Conservation (phyloP, 2,113 vertebrate genomes). For the Herpetotheres cachinnans region DNA sequence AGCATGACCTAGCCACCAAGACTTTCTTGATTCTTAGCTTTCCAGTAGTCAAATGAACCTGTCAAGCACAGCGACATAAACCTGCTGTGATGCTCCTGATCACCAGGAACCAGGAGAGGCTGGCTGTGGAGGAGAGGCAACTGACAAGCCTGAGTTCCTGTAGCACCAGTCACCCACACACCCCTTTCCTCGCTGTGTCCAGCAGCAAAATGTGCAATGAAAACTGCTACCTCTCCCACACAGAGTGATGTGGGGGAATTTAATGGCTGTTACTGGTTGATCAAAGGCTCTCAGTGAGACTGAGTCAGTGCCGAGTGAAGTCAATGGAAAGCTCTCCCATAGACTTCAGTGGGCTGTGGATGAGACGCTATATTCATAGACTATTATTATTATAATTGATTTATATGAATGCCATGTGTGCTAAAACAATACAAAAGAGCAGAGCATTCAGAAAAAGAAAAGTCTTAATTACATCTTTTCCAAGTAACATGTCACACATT, state of each 20-base stretch:
- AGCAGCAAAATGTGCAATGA: neutral
- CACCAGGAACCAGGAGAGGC: neutral
- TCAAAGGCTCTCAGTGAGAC: slow-evolving; percentile 28
- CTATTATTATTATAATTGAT: slow-evolving; percentile 59
- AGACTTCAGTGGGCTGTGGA: slow-evolving; percentile 35
- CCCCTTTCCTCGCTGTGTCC: neutral
- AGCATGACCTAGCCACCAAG: neutral
- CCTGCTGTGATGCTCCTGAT: fast-evolving
- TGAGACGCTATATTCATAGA: slow-evolving; percentile 31
- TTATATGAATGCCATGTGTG: slow-evolving; percentile 70
- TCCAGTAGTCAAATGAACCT: neutral
- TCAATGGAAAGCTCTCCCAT: slow-evolving; percentile 35
- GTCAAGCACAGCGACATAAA: neutral
- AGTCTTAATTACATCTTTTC: slow-evolving; percentile 43
- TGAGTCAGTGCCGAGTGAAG: slow-evolving; percentile 8
- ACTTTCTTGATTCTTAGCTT: neutral
- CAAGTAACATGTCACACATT: slow-evolving; percentile 49
- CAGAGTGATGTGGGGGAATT: neutral
- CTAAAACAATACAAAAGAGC: slow-evolving; percentile 57
- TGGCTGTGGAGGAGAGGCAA: fast-evolving
- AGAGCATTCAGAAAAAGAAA: slow-evolving; percentile 48
- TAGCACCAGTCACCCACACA: neutral
- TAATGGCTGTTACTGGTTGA: neutral
- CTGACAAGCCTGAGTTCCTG: neutral
- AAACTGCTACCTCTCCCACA: neutral